Evolutionary conservation across 2,113 vertebrate species (phyloP), one percentile per base, ranked within the genome.

Genomic region (Xiphophorus couchianus): DNA sequence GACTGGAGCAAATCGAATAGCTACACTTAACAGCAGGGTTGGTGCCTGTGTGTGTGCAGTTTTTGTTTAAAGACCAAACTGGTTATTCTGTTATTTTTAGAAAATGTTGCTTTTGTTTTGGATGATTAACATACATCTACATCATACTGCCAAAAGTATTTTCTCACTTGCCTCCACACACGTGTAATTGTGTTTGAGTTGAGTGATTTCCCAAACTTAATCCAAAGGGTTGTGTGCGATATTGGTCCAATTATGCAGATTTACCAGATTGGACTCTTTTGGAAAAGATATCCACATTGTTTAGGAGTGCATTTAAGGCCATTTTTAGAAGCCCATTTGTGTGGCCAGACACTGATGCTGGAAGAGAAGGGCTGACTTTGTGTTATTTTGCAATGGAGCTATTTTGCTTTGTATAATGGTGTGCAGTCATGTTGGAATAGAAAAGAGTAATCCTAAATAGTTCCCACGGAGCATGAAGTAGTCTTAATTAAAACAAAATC

Each of bases 1-100:
- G 90, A 87, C 84, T 78, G 84, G 86, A 81, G 84, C 90, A 85
- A 83, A 88, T 83, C 78, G 89, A 90, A 91, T 87, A 85, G 83
- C 80, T 76, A 73, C 89, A 89, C 65, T 86, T 72, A 84, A 66
- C 80, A 77, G 78, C 71, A 39, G 28, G 27, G 66, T 83, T 74
- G 75, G 64, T 78, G 44, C 73, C 78, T 76, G 15, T 48, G 69
- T 42, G 69, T 81, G 79, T 77, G 5, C 61, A 28, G 62, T 35
- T 82, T 82, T 81, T 73, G 74, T 81, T 80, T 66, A 28, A 69
- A 75, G 65, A 35, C 17, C 33, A 73, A 35, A 85, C 74, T 86
- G 69, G 66, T 42, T 74, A 33, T 82, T 87, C 30, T 51, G 27
- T 76, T 80, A 58, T 79, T 60, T 63, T 68, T 79, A 84, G 62